A percentile compares a stretch with the other conserved stretches of the same genome.
phyloP scores from a whole-genome alignment of 1,140 invertebrate genomes.

The Samia ricini region DNA sequence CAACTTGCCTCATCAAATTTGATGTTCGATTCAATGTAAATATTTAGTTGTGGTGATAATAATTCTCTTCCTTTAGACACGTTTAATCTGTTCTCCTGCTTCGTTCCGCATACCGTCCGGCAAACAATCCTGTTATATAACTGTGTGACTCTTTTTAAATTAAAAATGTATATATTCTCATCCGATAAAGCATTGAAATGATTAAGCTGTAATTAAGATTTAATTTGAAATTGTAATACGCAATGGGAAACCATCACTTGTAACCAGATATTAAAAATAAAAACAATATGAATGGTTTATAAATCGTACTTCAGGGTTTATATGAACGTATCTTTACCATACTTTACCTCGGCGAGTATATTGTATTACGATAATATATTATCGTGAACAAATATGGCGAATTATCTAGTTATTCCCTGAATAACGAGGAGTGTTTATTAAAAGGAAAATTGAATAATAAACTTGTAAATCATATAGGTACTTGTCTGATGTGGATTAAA shows the following conservation, averaged over 20 bases:
- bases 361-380: not conserved
- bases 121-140: no score
- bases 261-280: no score
- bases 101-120: not conserved
- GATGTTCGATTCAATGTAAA: not conserved
- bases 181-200: no score
- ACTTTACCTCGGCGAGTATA: not conserved
- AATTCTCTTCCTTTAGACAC: not conserved
- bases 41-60: not conserved
- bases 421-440: conserved; percentile 8
- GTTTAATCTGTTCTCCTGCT: no score
- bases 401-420: conserved; percentile 5
- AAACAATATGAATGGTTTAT: no score
- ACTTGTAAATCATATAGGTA: not conserved
- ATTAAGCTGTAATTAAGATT: no score
- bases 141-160: no score
- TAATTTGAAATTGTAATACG: no score
- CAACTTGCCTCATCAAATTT: not conserved
- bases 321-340: not conserved
- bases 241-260: no score
- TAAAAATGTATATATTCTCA: no score
- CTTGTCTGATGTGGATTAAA: not conserved
- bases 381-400: conserved; percentile 12
- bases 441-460: conserved; percentile 3
- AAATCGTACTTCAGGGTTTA: no score